These are phyloP conservation scores for Sphinx pinastri DNA, from an alignment of 2,888 invertebrate species.

Conservation along the genomic window DNA sequence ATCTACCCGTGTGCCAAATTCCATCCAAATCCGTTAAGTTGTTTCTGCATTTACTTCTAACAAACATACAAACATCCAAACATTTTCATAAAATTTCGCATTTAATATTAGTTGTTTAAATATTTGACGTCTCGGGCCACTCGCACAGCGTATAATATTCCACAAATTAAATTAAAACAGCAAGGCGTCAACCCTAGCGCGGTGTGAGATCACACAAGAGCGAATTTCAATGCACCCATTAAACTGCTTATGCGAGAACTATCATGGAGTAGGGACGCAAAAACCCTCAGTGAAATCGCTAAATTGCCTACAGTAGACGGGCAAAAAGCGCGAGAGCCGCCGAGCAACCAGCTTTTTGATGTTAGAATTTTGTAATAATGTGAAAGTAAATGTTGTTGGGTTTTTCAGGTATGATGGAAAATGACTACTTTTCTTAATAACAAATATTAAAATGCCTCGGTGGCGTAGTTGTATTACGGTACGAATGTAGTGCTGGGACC, in stretches of 20 bases:
- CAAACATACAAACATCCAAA: too few species aligned
- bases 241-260: slow-evolving; percentile 22
- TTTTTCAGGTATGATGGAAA: neutral
- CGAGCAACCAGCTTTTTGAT: slow-evolving; percentile 2
- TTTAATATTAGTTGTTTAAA: too few species aligned
- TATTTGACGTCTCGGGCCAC: too few species aligned
- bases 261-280: slow-evolving; percentile 24
- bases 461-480: neutral
- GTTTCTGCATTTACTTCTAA: too few species aligned
- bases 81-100: too few species aligned
- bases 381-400: neutral
- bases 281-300: slow-evolving; percentile 25
- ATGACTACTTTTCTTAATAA: neutral
- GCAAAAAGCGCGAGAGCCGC: slow-evolving; percentile 5
- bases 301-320: slow-evolving; percentile 14
- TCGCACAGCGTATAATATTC: too few species aligned
- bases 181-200: slow-evolving; percentile 14
- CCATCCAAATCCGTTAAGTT: too few species aligned
- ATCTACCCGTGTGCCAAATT: too few species aligned
- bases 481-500: too few species aligned
- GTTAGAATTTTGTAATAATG: neutral
- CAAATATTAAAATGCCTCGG: neutral
- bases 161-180: neutral
- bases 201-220: slow-evolving; percentile 12
- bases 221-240: slow-evolving; percentile 36